Evolutionary conservation across 2,797 vertebrate species (phyloP), one percentile per base, ranked within the genome.

Genomic region (Peromyscus attwateri): DNA sequence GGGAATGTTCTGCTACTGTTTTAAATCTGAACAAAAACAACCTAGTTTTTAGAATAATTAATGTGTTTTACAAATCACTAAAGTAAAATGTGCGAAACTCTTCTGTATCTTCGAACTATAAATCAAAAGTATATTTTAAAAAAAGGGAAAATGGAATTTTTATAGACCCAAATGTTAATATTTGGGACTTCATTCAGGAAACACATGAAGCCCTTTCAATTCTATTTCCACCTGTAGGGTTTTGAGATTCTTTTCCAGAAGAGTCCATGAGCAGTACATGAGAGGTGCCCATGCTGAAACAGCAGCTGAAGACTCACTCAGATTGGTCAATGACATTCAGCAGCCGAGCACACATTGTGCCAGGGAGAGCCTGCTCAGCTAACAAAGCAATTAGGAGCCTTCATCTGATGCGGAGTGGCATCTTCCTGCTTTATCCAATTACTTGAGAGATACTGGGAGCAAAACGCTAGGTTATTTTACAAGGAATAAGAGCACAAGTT

Each of bases 311-410:
- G 76, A 62, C 66, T 77, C 68, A 68, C 10, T 34, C 0, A 0
- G 46, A 88, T 25, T 90, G 97, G 96, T 95, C 93, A 92, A 77
- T 27, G 70, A 37, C 6, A 60, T 77, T 89, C 80, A 92, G 73
- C 46, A 85, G 87, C 77, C 94, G 82, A 79, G 71, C 17, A 25
- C 0, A 9, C 82, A 62, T 37, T 71, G 92, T 89, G 95, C 97
- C 95, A 96, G 85, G 37, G 92, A 94, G 62, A 93, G 93, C 68
- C 89, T 55, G 83, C 64, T 21, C 43, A 68, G 89, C 94, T 97
- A 95, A 96, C 96, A 93, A 95, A 97, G 93, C 95, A 97, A 96
- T 97, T 96, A 96, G 97, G n/a, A 94, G 87, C 60, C 75, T 84
- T 94, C 95, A 93, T 81, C 94, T 81, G 81, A 97, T 90, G 57